These are phyloP conservation scores for Idaea aversata DNA, from an alignment of 2,888 invertebrate species.

Conservation along the genomic window DNA sequence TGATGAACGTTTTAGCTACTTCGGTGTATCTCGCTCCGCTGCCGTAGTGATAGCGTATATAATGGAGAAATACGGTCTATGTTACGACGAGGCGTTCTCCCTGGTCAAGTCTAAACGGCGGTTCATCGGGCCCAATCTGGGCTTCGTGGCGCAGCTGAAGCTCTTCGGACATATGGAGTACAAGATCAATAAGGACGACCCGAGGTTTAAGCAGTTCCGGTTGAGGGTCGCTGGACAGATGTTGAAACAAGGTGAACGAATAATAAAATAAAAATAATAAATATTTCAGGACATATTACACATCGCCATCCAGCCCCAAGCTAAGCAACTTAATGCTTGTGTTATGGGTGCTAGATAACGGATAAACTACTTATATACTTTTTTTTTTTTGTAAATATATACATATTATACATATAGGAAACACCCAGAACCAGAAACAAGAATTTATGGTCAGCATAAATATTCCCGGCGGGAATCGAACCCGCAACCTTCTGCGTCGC, in stretches of 20 bases:
- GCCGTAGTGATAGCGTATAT: slow-evolving; percentile 92
- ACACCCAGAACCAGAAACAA: too few species aligned
- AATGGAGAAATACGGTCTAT: slow-evolving; percentile 91
- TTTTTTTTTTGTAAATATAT: too few species aligned
- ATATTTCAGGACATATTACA: too few species aligned
- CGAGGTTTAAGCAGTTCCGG: slow-evolving; percentile 87
- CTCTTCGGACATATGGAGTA: slow-evolving; percentile 90
- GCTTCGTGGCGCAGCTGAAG: slow-evolving; percentile 89
- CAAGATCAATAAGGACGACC: slow-evolving; percentile 83
- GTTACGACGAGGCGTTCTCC: slow-evolving; percentile 84
- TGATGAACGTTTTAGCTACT: slow-evolving; percentile 83
- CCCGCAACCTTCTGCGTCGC: too few species aligned
- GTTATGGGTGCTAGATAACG: too few species aligned
- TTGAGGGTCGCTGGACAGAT: slow-evolving; percentile 90
- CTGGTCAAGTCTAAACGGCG: slow-evolving; percentile 85
- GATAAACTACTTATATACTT: too few species aligned
- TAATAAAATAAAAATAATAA: too few species aligned
- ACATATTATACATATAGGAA: too few species aligned
- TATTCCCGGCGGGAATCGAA: too few species aligned
- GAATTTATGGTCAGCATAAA: too few species aligned
- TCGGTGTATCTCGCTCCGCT: slow-evolving; percentile 94
- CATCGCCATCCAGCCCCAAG: too few species aligned
- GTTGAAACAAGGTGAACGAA: slow-evolving; percentile 86
- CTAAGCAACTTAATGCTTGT: too few species aligned
- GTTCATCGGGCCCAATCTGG: slow-evolving; percentile 89